Evolutionary conservation across 2,888 invertebrate species (phyloP).

Genomic region (Micropterix aruncella): DNA sequence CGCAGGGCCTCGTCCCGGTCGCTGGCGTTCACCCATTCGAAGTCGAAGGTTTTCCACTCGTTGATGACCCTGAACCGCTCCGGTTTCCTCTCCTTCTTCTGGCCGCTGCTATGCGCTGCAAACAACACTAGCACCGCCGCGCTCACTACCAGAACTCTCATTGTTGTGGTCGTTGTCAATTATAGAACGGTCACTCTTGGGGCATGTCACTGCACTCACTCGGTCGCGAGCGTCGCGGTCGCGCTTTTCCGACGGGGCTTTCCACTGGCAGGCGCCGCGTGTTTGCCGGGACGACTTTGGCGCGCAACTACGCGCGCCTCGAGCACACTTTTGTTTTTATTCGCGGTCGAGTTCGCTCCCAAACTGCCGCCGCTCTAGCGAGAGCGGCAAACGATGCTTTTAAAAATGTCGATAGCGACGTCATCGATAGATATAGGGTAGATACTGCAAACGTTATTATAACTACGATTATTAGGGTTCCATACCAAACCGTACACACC

Average conservation of each 20-base stretch:
- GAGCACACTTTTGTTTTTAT: no score
- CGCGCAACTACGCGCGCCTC: neutral
- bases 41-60: slow-evolving; percentile 60
- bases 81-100: slow-evolving; percentile 16
- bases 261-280: no score
- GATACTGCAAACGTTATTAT: no score
- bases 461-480: no score
- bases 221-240: neutral
- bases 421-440: no score
- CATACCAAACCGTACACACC: no score
- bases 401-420: no score
- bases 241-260: neutral
- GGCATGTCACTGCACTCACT: neutral
- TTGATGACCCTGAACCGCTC: slow-evolving; percentile 53
- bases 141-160: slow-evolving; percentile 19
- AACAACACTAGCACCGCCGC: slow-evolving; percentile 9
- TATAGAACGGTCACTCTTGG: neutral
- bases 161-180: no score
- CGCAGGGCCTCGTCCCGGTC: slow-evolving; percentile 37
- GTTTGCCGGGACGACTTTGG: neutral
- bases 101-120: slow-evolving; percentile 1
- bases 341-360: no score
- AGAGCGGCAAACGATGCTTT: no score
- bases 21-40: slow-evolving; percentile 47
- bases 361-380: no score